Evolutionary conservation across 2,888 invertebrate genomes (phyloP).

Genomic region (Tipula helvola): DNA sequence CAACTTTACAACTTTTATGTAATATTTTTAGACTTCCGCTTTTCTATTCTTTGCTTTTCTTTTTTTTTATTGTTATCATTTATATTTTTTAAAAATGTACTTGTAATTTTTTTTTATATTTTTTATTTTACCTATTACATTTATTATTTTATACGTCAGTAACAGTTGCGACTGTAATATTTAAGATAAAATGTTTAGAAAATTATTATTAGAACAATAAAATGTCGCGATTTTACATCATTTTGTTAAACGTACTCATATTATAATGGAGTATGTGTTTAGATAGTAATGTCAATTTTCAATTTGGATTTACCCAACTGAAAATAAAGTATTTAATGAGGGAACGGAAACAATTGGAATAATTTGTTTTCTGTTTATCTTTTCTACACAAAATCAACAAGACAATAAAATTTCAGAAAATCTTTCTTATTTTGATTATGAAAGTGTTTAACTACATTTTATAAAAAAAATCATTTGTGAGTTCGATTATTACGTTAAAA

Average conservation of each 20-base stretch:
- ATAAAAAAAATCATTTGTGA: no score
- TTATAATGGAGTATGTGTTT: background rate
- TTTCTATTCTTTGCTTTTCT: background rate
- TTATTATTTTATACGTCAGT: background rate
- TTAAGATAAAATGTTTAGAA: background rate
- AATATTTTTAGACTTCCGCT: background rate
- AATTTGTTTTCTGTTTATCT: no score
- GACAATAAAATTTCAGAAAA: no score
- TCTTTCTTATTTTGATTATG: no score
- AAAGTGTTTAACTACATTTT: no score
- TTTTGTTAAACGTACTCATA: background rate
- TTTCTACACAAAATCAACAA: no score
- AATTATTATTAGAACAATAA: background rate
- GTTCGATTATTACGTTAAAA: no score
- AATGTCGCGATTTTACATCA: background rate
- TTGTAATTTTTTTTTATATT: background rate
- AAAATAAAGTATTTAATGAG: background rate
- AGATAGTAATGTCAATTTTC: background rate
- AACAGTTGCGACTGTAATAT: background rate
- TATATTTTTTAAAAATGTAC: background rate
- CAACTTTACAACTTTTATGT: background rate
- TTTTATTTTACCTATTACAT: background rate
- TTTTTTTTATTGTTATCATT: background rate
- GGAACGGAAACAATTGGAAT: no score
- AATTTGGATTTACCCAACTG: background rate